These are phyloP conservation scores for Drosophila tsacasi DNA, from an alignment of 1,140 invertebrate genomes.

Conservation along the genomic window DNA sequence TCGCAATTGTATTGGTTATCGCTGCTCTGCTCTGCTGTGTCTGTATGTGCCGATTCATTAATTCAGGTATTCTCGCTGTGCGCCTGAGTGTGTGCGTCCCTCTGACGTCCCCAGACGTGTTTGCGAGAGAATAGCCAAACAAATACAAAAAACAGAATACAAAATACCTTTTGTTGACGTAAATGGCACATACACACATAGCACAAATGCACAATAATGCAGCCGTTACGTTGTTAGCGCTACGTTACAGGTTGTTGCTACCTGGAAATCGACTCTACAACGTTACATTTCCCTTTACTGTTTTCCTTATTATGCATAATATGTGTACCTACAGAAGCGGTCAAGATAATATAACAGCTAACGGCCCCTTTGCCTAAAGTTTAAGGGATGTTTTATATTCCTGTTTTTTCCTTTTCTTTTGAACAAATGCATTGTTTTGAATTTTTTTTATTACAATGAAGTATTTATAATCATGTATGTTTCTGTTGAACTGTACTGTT, in stretches of 20 bases:
- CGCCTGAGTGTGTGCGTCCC: slow-evolving; percentile 9
- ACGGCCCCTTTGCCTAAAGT: not conserved
- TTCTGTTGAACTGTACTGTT: not conserved
- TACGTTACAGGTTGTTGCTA: slow-evolving; percentile 48
- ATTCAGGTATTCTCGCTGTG: slow-evolving; percentile 51
- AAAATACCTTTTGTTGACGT: slow-evolving; percentile 57
- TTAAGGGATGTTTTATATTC: slow-evolving; percentile 6
- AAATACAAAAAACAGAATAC: slow-evolving; percentile 12
- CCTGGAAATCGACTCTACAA: slow-evolving; percentile 31
- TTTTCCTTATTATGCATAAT: slow-evolving; percentile 38
- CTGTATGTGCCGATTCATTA: slow-evolving; percentile 51
- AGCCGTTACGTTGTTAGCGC: slow-evolving; percentile 42
- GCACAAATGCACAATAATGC: slow-evolving; percentile 20
- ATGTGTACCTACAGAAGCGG: slow-evolving; percentile 14
- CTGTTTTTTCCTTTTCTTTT: not conserved
- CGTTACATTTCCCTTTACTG: slow-evolving; percentile 18
- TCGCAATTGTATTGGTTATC: slow-evolving; percentile 71
- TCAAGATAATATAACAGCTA: slow-evolving; percentile 17
- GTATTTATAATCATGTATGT: not conserved
- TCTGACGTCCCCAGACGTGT: slow-evolving; percentile 29
- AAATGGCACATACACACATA: slow-evolving; percentile 52
- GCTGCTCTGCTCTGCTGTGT: slow-evolving; percentile 11
- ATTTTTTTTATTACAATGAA: not conserved
- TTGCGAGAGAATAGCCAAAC: slow-evolving; percentile 33
- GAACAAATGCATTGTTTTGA: not conserved